Evolutionary conservation across 2,113 vertebrate species (phyloP).

Genomic region (Nanorana parkeri): DNA sequence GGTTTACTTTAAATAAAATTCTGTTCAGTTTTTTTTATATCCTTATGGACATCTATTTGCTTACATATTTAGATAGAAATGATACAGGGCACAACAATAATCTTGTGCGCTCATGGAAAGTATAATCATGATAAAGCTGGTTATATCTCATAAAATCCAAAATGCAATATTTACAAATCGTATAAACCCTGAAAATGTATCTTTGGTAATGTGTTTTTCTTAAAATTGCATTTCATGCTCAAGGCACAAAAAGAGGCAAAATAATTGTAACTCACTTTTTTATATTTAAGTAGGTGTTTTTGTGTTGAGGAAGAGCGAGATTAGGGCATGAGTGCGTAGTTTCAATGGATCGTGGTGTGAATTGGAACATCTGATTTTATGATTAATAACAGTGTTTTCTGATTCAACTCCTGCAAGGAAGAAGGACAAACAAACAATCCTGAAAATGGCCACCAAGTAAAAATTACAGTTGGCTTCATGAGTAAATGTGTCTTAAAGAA

Average conservation of each 20-base stretch:
- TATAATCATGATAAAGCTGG: slow-evolving; percentile 24
- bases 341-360: neutral
- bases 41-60: neutral
- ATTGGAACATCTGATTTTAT: too few species aligned
- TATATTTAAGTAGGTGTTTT: slow-evolving; percentile 12
- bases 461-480: too few species aligned
- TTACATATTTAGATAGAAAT: slow-evolving; percentile 14
- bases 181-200: slow-evolving; percentile 3
- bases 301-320: neutral
- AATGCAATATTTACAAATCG: slow-evolving; percentile 38
- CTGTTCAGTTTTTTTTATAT: neutral
- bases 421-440: too few species aligned
- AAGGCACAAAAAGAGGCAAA: slow-evolving; percentile 7
- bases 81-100: slow-evolving; percentile 16
- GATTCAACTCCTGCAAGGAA: too few species aligned
- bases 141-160: slow-evolving; percentile 19
- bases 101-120: slow-evolving; percentile 1
- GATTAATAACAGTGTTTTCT: too few species aligned
- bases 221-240: slow-evolving; percentile 48
- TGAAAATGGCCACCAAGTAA: too few species aligned
- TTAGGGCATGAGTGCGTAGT: neutral
- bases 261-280: slow-evolving; percentile 32
- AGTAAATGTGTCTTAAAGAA: too few species aligned
- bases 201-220: slow-evolving; percentile 23
- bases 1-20: too few species aligned